Percentiles rank a stretch among this genome's conserved stretches.
Conservation (phyloP, 2,888 invertebrate species). For the Callimorpha dominula region DNA sequence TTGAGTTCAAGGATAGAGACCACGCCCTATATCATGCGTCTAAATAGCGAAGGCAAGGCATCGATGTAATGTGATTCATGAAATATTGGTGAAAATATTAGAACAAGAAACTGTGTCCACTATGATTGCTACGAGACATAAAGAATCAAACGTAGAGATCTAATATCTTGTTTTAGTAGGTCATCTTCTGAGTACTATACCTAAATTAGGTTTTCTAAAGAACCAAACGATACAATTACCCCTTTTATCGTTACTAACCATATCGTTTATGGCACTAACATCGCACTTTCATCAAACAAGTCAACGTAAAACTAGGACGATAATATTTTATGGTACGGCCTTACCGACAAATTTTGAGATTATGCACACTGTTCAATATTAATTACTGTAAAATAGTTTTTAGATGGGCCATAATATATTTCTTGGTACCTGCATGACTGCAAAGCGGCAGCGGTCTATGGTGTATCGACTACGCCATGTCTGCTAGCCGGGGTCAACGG, state of each 20-base stretch:
- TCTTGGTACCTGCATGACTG: conserved; percentile 44
- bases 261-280: not conserved
- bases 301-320: not conserved
- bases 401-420: not conserved
- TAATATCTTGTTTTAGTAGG: not conserved
- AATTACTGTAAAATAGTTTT: not conserved
- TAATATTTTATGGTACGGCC: not conserved
- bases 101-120: not conserved
- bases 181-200: not conserved
- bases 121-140: not conserved
- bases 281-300: not conserved
- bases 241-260: not conserved
- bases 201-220: not conserved
- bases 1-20: conserved; percentile 51
- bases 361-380: not conserved
- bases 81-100: not conserved
- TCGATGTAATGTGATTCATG: not conserved
- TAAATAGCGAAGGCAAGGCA: conserved; percentile 39
- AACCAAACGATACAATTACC: not conserved
- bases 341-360: not conserved
- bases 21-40: conserved; percentile 43
- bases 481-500: conserved; percentile 72
- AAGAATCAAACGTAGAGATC: not conserved
- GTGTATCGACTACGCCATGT: conserved; percentile 78
- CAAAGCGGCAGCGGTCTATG: conserved; percentile 60